Evolutionary conservation across 2,888 invertebrate species (phyloP).

Genomic region (Philereme vetulata): DNA sequence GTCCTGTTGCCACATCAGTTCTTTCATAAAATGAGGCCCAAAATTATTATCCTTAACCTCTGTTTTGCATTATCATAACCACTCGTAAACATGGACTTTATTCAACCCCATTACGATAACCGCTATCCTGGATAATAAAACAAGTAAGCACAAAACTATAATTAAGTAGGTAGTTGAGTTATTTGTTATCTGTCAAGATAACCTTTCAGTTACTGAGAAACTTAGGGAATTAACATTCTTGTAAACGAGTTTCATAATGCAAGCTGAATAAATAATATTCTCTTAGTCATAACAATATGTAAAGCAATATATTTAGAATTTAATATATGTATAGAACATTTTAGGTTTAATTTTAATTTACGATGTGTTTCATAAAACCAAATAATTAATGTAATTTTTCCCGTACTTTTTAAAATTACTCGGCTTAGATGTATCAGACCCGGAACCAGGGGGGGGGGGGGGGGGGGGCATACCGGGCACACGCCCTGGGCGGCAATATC

Average conservation of each 20-base stretch:
- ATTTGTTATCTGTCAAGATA: conserved; percentile 5
- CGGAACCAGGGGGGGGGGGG: too few relatives aligned
- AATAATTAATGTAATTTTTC: too few relatives aligned
- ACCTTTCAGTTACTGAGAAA: conserved; percentile 6
- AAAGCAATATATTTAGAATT: too few relatives aligned
- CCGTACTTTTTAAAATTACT: too few relatives aligned
- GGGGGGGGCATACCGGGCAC: too few relatives aligned
- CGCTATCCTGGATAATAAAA: conserved; percentile 1
- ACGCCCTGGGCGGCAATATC: too few relatives aligned
- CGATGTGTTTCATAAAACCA: too few relatives aligned
- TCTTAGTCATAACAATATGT: neutral
- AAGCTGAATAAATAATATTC: neutral
- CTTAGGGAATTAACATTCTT: conserved; percentile 1
- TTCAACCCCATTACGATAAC: conserved; percentile 1
- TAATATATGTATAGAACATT: too few relatives aligned
- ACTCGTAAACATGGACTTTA: conserved; percentile 3
- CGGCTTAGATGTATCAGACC: too few relatives aligned
- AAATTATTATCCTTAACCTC: neutral
- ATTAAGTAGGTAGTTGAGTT: neutral
- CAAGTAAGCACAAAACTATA: neutral
- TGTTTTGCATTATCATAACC: neutral
- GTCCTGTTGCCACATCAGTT: too few relatives aligned
- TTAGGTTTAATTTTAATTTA: too few relatives aligned
- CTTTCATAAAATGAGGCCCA: neutral
- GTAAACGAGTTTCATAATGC: neutral